A percentile compares a stretch with the other conserved stretches of the same genome.
phyloP scores from a whole-genome alignment of 2,888 invertebrate genomes.

The Polydesmus complanatus region DNA sequence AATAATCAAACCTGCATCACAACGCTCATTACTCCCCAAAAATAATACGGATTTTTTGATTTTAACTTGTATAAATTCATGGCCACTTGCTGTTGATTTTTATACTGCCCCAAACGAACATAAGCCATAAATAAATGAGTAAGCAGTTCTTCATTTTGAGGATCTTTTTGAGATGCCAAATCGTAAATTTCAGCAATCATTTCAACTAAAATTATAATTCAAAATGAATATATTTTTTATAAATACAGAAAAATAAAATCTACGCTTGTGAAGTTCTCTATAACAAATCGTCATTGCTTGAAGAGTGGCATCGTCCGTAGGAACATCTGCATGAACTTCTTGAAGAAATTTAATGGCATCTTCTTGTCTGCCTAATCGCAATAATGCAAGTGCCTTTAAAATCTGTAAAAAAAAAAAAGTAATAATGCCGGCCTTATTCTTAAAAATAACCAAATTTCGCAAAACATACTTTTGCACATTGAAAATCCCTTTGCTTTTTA shows the following conservation, averaged over 20 bases:
- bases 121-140: slow-evolving; percentile 93
- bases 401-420: slow-evolving; percentile 39
- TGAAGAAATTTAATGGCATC: slow-evolving; percentile 66
- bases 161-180: slow-evolving; percentile 69
- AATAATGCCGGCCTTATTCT: neutral
- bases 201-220: slow-evolving; percentile 47
- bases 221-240: neutral
- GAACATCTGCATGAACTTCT: slow-evolving; percentile 54
- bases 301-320: slow-evolving; percentile 80
- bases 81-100: slow-evolving; percentile 78
- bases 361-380: slow-evolving; percentile 68
- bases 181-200: slow-evolving; percentile 81
- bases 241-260: slow-evolving; percentile 30
- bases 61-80: slow-evolving; percentile 78
- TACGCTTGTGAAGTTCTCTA: slow-evolving; percentile 79
- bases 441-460: neutral
- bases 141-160: slow-evolving; percentile 77
- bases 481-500: slow-evolving; percentile 76
- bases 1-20: slow-evolving; percentile 63
- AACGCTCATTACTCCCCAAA: slow-evolving; percentile 96
- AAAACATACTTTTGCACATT: slow-evolving; percentile 55
- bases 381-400: slow-evolving; percentile 76
- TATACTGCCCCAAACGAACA: slow-evolving; percentile 75
- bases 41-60: slow-evolving; percentile 90
- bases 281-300: slow-evolving; percentile 93